A percentile compares a stretch with the other conserved stretches of the same genome.
Conservation (phyloP, 2,797 vertebrate genomes). For the Coracias cyanogaster region DNA sequence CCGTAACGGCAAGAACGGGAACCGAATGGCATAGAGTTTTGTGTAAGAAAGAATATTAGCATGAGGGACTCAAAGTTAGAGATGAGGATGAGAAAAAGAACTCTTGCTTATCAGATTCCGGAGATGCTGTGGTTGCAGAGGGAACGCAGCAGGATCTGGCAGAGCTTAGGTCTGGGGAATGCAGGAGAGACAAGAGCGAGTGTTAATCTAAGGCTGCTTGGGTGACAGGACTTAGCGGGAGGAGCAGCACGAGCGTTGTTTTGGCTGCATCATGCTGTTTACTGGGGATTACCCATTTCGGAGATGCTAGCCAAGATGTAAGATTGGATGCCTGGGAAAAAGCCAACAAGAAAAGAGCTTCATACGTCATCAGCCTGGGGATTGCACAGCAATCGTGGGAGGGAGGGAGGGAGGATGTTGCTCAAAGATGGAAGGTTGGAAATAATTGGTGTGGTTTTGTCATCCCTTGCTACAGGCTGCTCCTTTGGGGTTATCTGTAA, state of each 20-base stretch:
- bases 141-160: background rate
- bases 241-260: background rate
- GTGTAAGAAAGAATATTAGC: background rate
- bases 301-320: background rate
- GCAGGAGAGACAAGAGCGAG: background rate
- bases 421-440: background rate
- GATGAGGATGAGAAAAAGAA: background rate
- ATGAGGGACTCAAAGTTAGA: background rate
- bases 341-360: background rate
- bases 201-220: background rate
- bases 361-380: background rate
- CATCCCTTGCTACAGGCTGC: background rate
- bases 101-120: background rate
- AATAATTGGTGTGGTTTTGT: background rate
- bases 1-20: background rate
- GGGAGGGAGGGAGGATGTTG: background rate
- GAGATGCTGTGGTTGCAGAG: background rate
- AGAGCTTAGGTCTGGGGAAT: background rate
- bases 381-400: background rate
- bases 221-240: background rate
- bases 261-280: background rate
- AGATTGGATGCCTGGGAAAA: background rate
- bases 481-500: background rate
- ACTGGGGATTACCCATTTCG: background rate
- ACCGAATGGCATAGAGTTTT: fast-evolving